Evolutionary conservation across 2,797 vertebrate genomes (phyloP).

Genomic region (Synanceia verrucosa): DNA sequence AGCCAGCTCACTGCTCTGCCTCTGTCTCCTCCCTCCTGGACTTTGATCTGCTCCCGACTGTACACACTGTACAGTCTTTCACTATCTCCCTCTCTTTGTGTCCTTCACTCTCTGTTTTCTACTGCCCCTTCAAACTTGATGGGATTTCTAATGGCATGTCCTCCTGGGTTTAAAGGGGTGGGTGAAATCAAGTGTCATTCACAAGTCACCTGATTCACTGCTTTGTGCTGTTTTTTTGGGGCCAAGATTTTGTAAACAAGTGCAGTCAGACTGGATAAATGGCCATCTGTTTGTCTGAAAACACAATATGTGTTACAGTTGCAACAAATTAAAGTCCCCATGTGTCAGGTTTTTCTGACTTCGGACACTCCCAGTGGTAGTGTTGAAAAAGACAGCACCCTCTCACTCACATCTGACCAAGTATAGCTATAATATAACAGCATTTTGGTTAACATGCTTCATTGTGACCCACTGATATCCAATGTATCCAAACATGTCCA

Average conservation of each 20-base stretch:
- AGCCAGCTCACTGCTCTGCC: constrained; percentile 23
- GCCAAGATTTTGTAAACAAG: constrained; percentile 16
- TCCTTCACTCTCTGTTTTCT: constrained; percentile 22
- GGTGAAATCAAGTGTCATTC: constrained; percentile 23
- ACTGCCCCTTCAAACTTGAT: constrained; percentile 20
- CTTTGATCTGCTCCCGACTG: constrained; percentile 62
- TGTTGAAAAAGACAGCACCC: constrained; percentile 11
- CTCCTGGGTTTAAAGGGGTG: constrained; percentile 7
- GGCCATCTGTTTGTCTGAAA: constrained; percentile 50
- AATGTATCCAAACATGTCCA: not conserved
- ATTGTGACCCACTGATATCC: not conserved
- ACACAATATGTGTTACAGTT: constrained; percentile 14
- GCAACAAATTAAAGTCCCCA: constrained; percentile 15
- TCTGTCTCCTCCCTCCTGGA: constrained; percentile 59
- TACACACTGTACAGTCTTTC: constrained; percentile 33
- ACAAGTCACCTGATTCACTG: constrained; percentile 31
- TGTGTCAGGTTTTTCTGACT: constrained; percentile 28
- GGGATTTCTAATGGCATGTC: constrained; percentile 33
- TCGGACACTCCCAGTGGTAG: constrained; percentile 7
- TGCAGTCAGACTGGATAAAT: constrained; percentile 35
- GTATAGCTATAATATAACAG: not conserved
- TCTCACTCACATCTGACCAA: not conserved
- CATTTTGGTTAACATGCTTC: not conserved
- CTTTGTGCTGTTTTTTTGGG: constrained; percentile 5
- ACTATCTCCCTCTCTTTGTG: not conserved